Base-by-base conservation (phyloP, 2,113 vertebrate genomes). In the Puffinus mauretanicus region DNA sequence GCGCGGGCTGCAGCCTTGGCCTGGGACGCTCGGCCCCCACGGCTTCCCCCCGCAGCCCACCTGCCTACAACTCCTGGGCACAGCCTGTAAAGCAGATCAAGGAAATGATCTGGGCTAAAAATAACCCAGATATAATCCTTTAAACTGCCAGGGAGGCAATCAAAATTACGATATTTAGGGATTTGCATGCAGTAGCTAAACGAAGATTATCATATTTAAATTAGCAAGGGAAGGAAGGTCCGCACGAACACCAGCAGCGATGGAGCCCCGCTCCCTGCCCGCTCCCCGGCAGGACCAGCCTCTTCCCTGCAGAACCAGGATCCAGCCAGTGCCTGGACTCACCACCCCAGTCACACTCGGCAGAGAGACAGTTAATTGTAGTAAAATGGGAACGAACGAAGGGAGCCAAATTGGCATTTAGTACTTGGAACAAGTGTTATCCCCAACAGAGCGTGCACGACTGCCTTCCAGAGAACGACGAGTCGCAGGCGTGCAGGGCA, bases 101-200 rank as follows among this genome's bases (percentile, higher is more conserved):
- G 93, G 82, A 96, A 96, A 97, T 73, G 7, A 95, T 96, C 94
- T 94, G 62, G 7, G 82, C 79, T 96, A 96, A 94, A 96, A 96
- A 96, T 94, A 96, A 82, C 85, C 40, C 16, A 82, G 89, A 89
- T 86, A 87, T 95, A 95, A 97, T 96, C 91, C 95, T 95, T 96
- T 96, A 93, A 95, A 95, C 94, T 97, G 81, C 86, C 9, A 9
- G 86, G 38, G 91, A 95, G 89, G 83, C 91, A 93, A 96, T 97
- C 81, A 83, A 93, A 97, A 95, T 94, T 72, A 86, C 0, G 32
- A 96, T 95, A 93, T 86, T 96, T 95, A 95, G 78, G 87, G 96
- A 97, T 95, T 94, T 97, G 86, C 89, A 66, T 70, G 91, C 86
- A 64, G 94, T 77, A 93, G 91, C 93, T 96, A 80, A 94, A 89